Conservation (phyloP, 2,113 vertebrate species). For the Scytalopus superciliaris region DNA sequence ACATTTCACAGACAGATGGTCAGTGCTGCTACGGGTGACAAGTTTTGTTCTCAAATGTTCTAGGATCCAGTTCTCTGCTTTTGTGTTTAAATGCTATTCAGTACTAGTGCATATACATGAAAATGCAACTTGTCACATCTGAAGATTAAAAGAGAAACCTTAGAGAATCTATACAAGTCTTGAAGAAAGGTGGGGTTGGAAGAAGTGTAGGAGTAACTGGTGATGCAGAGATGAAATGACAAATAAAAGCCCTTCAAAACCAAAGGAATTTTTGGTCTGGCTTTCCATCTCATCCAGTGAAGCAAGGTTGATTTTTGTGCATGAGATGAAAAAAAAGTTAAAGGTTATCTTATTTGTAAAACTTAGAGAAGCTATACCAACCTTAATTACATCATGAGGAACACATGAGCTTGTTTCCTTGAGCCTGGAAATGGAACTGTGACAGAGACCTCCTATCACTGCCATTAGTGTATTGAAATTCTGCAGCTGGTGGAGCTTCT, state of each 20-base stretch:
- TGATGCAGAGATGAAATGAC: not conserved
- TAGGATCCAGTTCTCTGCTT: not conserved
- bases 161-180: not conserved
- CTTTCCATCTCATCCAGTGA: not conserved
- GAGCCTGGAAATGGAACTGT: slow-evolving; percentile 95
- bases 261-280: not conserved
- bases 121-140: not conserved
- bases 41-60: not conserved
- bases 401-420: slow-evolving; percentile 94
- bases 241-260: not conserved
- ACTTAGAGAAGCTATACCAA: slow-evolving; percentile 55
- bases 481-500: slow-evolving; percentile 91
- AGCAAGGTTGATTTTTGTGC: not conserved
- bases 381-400: slow-evolving; percentile 90
- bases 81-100: not conserved
- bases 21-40: not conserved
- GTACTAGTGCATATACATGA: not conserved
- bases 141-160: not conserved
- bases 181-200: not conserved
- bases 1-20: not conserved
- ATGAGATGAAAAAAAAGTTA: not conserved
- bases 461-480: slow-evolving; percentile 98
- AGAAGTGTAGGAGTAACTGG: not conserved
- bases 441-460: slow-evolving; percentile 92
- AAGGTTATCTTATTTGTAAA: not conserved